Base-by-base conservation (phyloP, 2,888 invertebrate species). In the Teleogryllus oceanicus region DNA sequence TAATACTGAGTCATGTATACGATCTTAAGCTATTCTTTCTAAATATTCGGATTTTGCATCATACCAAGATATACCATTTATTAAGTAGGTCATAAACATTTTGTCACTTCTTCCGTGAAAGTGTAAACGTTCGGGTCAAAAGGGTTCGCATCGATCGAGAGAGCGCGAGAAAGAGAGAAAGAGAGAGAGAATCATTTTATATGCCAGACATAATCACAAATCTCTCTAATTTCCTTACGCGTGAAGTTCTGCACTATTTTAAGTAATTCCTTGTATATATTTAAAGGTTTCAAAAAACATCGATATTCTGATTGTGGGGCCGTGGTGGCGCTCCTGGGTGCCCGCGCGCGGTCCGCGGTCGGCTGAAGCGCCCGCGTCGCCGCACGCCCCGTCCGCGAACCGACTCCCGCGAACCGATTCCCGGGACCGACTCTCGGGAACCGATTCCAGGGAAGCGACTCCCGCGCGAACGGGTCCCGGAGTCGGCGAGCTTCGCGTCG, bases 1-100 rank as follows among this genome's bases (percentile, higher is more conserved):
- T 49, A 77, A 75, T 21, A 76, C 79, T 76, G 74, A 74, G 79
- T 79, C 78, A 80, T 80, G 81, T 81, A 81, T 81, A 81, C 81
- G 81, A 81, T 81, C 74, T 80, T 78, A 80, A 24, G 75, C 51
- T 82, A 76, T 80, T 77, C 79, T 80, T 81, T 80, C 78, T 81
- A 78, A 78, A 75, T 80, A 79, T 76, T 79, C 18, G 49, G 78
- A 49, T 50, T 49, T 81, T 78, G 78, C 76, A 78, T 77, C 76
- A 50, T 74, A 79, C 75, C 75, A 74, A 80, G 80, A 76, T 80
- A 81, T 78, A 80, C 76, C 79, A 80, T 50, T 80, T 79, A 79
- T 76, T 16, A 76, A 79, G 74, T 75, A 78, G 74, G 16, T 62
- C 62, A 62, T 62, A 62, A 62, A 62, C 62, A 62, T 62, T 62